These are phyloP conservation scores for Hydropsyche tenuis DNA, from an alignment of 1,140 invertebrate genomes.

Conservation along the genomic window DNA sequence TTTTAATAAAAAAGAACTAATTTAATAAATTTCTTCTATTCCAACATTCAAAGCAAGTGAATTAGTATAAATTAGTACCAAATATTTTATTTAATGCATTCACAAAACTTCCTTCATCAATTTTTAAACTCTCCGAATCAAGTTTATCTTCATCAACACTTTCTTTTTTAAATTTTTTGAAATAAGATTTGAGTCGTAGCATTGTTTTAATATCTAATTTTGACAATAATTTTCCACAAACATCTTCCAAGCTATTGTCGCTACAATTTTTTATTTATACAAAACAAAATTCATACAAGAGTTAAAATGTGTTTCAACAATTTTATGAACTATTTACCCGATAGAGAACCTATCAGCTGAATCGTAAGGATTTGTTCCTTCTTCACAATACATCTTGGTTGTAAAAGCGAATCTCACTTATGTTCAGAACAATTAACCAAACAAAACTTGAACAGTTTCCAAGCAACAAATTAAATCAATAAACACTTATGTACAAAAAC, in stretches of 20 bases:
- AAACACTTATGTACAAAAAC: too few relatives aligned
- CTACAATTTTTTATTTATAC: too few relatives aligned
- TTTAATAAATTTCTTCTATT: not conserved
- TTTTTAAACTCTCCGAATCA: slow-evolving; percentile 35
- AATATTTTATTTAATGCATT: slow-evolving; percentile 40
- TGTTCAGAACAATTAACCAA: too few relatives aligned
- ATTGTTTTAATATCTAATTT: slow-evolving; percentile 37
- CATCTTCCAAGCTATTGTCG: not conserved
- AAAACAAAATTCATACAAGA: too few relatives aligned
- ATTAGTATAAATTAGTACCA: slow-evolving; percentile 28
- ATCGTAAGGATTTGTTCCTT: too few relatives aligned
- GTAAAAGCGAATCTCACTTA: too few relatives aligned
- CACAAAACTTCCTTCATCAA: slow-evolving; percentile 34
- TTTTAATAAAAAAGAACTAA: not conserved
- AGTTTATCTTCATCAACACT: slow-evolving; percentile 8
- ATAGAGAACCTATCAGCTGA: too few relatives aligned
- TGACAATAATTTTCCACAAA: slow-evolving; percentile 33
- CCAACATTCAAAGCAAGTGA: not conserved
- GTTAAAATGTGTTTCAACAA: too few relatives aligned
- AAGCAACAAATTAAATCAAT: too few relatives aligned
- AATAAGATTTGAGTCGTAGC: slow-evolving; percentile 36
- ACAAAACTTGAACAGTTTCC: too few relatives aligned
- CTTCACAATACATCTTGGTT: too few relatives aligned
- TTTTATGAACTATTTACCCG: too few relatives aligned
- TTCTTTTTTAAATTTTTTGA: slow-evolving; percentile 30